Evolutionary conservation across 2,113 vertebrate genomes (phyloP).

Genomic region (Thamnophis sirtalis): DNA sequence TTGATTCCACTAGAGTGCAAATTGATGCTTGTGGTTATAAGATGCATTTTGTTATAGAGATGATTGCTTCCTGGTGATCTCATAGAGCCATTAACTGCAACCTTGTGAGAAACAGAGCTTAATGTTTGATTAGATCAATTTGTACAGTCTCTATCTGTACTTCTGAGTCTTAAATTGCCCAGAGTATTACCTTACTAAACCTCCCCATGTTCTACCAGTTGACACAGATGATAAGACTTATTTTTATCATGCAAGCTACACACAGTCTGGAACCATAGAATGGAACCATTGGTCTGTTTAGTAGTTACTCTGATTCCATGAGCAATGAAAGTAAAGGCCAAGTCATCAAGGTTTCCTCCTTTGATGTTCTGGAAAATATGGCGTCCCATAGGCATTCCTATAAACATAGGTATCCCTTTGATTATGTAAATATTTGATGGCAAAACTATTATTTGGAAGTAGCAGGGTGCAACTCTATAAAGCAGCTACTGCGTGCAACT

Average conservation of each 20-base stretch:
- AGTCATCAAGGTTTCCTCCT: too few relatives aligned
- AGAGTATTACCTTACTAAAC: too few relatives aligned
- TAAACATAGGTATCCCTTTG: not conserved
- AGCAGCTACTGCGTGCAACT: not conserved
- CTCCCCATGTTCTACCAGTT: not conserved
- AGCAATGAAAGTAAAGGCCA: not conserved
- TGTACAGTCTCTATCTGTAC: not conserved
- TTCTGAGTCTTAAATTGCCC: not conserved
- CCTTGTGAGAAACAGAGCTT: not conserved
- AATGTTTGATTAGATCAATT: not conserved
- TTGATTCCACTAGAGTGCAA: not conserved
- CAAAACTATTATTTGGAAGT: not conserved
- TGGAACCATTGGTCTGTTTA: not conserved
- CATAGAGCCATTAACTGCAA: not conserved
- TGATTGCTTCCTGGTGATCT: slow-evolving; percentile 2
- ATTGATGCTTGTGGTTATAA: slow-evolving; percentile 8
- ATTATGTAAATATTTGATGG: not conserved
- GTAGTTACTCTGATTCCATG: too few relatives aligned
- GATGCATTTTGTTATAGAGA: slow-evolving; percentile 1
- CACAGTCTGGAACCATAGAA: not conserved
- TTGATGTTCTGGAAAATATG: not conserved
- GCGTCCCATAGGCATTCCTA: not conserved
- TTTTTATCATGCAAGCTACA: not conserved
- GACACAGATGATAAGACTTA: not conserved
- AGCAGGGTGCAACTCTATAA: not conserved